Conservation (phyloP, 1,140 invertebrate species). For the Cyclargus thomasi region DNA sequence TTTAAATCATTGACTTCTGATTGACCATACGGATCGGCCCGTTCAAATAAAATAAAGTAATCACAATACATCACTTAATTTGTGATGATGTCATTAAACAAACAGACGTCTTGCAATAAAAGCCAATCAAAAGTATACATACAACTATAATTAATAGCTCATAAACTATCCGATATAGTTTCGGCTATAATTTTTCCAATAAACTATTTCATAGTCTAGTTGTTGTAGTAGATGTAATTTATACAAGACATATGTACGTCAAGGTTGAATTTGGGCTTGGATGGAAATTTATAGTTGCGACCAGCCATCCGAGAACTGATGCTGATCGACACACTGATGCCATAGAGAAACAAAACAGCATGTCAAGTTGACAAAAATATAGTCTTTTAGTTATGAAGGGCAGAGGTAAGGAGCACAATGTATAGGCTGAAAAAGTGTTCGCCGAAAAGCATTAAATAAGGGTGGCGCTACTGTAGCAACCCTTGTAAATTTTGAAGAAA, state of each 20-base stretch:
- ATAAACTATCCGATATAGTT: background rate
- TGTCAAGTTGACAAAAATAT: background rate
- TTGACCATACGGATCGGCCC: background rate
- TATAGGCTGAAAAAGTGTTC: no score
- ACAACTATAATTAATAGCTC: constrained; percentile 10
- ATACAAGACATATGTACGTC: constrained; percentile 13
- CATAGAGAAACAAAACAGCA: background rate
- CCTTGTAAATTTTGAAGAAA: no score
- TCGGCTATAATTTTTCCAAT: constrained; percentile 4
- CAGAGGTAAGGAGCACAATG: no score
- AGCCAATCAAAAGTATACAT: constrained; percentile 2
- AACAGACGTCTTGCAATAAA: constrained; percentile 5
- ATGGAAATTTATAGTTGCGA: constrained; percentile 6
- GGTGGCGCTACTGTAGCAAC: no score
- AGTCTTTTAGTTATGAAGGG: no score
- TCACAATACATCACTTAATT: background rate
- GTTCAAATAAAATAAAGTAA: background rate
- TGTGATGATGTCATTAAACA: background rate
- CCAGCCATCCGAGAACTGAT: constrained; percentile 9
- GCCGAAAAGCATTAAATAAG: no score
- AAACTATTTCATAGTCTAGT: background rate
- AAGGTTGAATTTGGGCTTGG: constrained; percentile 14
- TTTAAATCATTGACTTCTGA: no score
- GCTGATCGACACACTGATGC: background rate
- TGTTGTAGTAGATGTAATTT: constrained; percentile 1